These are phyloP conservation scores for Drosophila gunungcola DNA, from an alignment of 1,140 invertebrate genomes.

Conservation along the genomic window DNA sequence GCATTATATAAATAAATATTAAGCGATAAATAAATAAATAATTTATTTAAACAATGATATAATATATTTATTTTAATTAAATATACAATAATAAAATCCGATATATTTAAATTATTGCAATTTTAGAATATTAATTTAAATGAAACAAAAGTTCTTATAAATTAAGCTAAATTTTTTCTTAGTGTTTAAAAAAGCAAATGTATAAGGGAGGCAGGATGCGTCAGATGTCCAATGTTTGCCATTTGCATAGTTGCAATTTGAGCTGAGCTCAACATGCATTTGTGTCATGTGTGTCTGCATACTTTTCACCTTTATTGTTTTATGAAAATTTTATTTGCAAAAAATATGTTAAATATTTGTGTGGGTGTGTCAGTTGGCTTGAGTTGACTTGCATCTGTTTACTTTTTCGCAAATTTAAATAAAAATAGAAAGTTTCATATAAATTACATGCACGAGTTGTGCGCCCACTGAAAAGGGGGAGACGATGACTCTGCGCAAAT, in stretches of 20 bases:
- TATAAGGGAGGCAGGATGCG: slow-evolving; percentile 20
- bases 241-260: slow-evolving; percentile 55
- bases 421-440: slow-evolving; percentile 53
- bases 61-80: no score
- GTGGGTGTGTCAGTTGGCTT: slow-evolving; percentile 15
- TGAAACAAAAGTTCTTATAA: no score
- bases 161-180: neutral
- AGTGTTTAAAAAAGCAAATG: slow-evolving; percentile 19
- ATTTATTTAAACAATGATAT: no score
- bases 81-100: no score
- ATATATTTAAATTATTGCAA: no score
- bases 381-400: slow-evolving; percentile 50
- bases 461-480: neutral
- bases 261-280: slow-evolving; percentile 24
- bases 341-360: slow-evolving; percentile 58
- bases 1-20: no score
- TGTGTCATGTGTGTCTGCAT: slow-evolving; percentile 40
- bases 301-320: slow-evolving; percentile 76
- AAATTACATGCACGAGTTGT: slow-evolving; percentile 49
- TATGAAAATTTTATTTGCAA: slow-evolving; percentile 67
- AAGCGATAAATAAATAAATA: no score
- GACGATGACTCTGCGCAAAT: neutral
- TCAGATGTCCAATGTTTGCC: slow-evolving; percentile 35
- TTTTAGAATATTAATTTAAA: neutral
- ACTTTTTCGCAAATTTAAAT: slow-evolving; percentile 67